These are phyloP conservation scores for Lottia gigantea DNA, from an alignment of 2,888 invertebrate genomes.

Conservation along the genomic window DNA sequence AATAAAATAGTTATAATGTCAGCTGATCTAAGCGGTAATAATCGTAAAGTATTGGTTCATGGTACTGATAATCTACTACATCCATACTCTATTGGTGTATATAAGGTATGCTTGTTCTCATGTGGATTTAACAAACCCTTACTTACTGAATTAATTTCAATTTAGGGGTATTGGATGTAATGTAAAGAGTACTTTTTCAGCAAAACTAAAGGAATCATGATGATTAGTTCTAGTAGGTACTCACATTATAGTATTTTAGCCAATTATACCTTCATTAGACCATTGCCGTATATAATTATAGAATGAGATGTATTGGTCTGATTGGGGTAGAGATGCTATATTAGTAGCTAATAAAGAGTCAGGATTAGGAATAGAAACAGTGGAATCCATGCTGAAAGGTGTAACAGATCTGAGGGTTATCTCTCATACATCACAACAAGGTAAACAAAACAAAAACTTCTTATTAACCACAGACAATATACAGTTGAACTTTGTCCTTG, in stretches of 20 bases:
- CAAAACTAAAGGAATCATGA: no score
- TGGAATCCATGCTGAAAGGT: conserved; percentile 76
- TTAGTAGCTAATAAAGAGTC: conserved; percentile 78
- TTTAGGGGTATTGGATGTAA: no score
- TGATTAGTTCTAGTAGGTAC: no score
- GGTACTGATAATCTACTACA: conserved; percentile 75
- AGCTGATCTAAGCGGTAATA: conserved; percentile 78
- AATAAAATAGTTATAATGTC: conserved; percentile 76
- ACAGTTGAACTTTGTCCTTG: no score
- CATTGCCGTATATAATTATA: conserved; percentile 26
- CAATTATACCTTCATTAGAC: no score
- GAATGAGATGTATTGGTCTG: conserved; percentile 89
- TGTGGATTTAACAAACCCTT: no score
- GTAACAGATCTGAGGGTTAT: conserved; percentile 83
- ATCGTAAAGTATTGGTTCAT: conserved; percentile 72
- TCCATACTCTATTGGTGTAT: conserved; percentile 87
- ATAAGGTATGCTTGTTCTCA: conserved; percentile 72
- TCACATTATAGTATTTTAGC: no score
- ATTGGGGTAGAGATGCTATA: conserved; percentile 75
- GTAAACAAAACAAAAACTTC: conserved; percentile 30
- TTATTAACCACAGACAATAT: not conserved
- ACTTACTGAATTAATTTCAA: no score
- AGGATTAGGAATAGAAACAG: conserved; percentile 74
- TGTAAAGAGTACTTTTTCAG: no score
- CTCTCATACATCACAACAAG: conserved; percentile 50